Conservation (phyloP, 30 jellyfish, hydroid and myxozoan genomes). For the Pseudorhiza aurosa region DNA sequence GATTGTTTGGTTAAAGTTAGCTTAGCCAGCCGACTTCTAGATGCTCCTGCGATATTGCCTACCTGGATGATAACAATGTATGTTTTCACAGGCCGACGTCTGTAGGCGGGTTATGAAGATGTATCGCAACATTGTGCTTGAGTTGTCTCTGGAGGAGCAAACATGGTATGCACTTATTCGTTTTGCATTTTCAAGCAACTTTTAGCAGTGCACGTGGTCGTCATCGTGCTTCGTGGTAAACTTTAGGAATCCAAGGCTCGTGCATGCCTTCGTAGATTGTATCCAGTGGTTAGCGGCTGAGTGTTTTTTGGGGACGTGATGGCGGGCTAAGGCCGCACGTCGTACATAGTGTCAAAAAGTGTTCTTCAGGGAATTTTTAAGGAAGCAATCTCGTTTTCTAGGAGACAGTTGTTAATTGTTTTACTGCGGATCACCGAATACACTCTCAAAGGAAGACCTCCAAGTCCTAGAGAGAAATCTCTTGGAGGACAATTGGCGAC, state of each 20-base stretch:
- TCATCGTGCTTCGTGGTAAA: no score
- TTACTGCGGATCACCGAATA: slow-evolving; percentile 78
- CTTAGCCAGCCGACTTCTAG: background rate
- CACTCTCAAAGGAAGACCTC: slow-evolving; percentile 77
- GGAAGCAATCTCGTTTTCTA: background rate
- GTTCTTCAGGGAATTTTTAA: background rate
- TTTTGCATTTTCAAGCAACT: background rate
- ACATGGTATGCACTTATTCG: slow-evolving; percentile 66
- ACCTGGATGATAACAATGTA: no score
- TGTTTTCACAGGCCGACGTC: slow-evolving; percentile 83
- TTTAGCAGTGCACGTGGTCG: no score
- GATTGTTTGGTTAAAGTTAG: no score
- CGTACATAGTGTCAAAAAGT: background rate
- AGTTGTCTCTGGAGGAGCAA: slow-evolving; percentile 63
- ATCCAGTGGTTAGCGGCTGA: no score
- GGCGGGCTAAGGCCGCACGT: no score
- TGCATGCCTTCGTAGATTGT: no score
- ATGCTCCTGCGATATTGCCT: no score
- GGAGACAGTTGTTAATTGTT: slow-evolving; percentile 89
- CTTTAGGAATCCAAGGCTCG: no score
- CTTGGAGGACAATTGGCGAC: slow-evolving; percentile 94
- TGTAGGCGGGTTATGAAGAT: slow-evolving; percentile 86
- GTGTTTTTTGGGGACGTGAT: no score
- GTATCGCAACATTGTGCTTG: slow-evolving; percentile 87
- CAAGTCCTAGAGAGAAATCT: slow-evolving; percentile 73